Conservation (phyloP, 2,113 vertebrate genomes). For the Trogon melanurus region DNA sequence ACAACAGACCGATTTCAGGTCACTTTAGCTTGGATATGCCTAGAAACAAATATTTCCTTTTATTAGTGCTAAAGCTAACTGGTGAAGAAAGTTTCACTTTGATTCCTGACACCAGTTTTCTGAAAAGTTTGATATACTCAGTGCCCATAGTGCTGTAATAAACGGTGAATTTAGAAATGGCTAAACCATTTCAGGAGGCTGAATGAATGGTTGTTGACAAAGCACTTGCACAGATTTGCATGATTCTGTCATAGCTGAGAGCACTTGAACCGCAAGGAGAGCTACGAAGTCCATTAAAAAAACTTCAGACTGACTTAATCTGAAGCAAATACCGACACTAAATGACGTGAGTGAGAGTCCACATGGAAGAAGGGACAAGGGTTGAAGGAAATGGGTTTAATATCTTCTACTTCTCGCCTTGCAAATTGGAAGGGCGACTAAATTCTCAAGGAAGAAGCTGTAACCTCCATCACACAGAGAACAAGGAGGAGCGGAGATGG, state of each 20-base stretch:
- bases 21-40: background rate
- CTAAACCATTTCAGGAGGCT: background rate
- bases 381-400: background rate
- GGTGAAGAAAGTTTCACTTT: background rate
- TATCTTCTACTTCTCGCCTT: background rate
- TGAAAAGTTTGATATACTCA: background rate
- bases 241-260: background rate
- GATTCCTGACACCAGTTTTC: background rate
- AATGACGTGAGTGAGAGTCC: background rate
- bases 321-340: background rate
- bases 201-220: conserved; percentile 7
- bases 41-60: background rate
- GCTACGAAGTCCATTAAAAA: background rate
- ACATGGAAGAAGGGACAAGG: too few species aligned
- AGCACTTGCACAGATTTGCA: background rate
- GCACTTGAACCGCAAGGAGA: background rate
- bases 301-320: background rate
- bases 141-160: background rate
- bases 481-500: background rate
- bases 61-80: background rate
- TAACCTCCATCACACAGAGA: background rate
- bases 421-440: background rate
- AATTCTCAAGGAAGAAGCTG: background rate
- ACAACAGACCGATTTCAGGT: background rate
- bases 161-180: background rate